A percentile compares a stretch with the other conserved stretches of the same genome.
phyloP scores from a whole-genome alignment of 2,113 vertebrate genomes.

The Epinephelus lanceolatus region DNA sequence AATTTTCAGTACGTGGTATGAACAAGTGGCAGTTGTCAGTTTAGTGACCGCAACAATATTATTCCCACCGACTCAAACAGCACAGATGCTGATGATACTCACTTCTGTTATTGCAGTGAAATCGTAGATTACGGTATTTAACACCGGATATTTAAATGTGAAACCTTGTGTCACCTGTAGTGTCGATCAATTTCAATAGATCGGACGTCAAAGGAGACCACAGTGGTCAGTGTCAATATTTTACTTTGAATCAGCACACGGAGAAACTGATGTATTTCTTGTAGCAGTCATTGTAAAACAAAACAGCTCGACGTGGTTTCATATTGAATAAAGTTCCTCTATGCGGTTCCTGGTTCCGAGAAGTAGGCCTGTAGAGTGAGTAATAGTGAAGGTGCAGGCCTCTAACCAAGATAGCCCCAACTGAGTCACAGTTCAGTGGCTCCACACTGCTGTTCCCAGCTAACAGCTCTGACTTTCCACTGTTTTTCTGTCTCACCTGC shows the following conservation, averaged over 20 bases:
- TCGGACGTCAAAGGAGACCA: slow-evolving; percentile 33
- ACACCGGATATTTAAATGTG: slow-evolving; percentile 33
- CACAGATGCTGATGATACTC: background rate
- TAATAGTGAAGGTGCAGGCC: slow-evolving; percentile 85
- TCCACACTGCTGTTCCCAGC: slow-evolving; percentile 53
- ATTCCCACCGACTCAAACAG: background rate
- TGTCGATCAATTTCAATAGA: slow-evolving; percentile 28
- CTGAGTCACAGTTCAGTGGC: slow-evolving; percentile 78
- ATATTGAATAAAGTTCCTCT: slow-evolving; percentile 87
- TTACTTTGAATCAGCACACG: slow-evolving; percentile 60
- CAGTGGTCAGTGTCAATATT: slow-evolving; percentile 46
- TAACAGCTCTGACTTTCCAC: slow-evolving; percentile 58
- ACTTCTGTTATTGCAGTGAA: slow-evolving; percentile 16
- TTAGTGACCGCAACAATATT: background rate
- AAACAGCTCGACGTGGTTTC: slow-evolving; percentile 80
- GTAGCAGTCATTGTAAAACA: slow-evolving; percentile 58
- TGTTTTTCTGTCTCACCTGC: slow-evolving; percentile 16
- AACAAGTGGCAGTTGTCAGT: background rate
- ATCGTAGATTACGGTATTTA: too few relatives aligned
- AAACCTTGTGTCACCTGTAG: slow-evolving; percentile 27
- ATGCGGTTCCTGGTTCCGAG: slow-evolving; percentile 85
- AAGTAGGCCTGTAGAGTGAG: slow-evolving; percentile 81
- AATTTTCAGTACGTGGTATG: background rate
- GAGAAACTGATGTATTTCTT: slow-evolving; percentile 50
- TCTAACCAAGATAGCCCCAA: slow-evolving; percentile 72